These are phyloP conservation scores for Platalea minor DNA, from an alignment of 2,797 vertebrate genomes.

Conservation along the genomic window DNA sequence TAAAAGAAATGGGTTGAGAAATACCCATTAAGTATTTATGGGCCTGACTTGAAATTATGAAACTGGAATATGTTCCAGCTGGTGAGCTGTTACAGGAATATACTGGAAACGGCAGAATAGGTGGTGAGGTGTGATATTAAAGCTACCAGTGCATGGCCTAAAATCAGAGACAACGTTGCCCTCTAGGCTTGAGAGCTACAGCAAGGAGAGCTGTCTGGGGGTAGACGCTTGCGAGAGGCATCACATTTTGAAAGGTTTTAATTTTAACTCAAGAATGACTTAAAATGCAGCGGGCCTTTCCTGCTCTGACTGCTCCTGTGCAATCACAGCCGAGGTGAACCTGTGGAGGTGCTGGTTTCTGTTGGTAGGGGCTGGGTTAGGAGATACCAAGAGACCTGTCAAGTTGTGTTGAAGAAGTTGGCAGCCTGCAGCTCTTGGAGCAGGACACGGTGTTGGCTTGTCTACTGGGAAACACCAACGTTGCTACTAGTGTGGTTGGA, in stretches of 20 bases:
- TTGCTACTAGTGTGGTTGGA: not conserved
- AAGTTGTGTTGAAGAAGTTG: not conserved
- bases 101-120: not conserved
- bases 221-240: not conserved
- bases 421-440: not conserved
- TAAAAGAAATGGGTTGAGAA: not conserved
- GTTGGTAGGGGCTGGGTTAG: not conserved
- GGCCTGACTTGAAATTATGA: not conserved
- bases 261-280: not conserved
- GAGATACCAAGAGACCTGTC: not conserved
- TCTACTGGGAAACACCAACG: not conserved
- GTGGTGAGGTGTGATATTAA: not conserved
- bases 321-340: not conserved
- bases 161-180: not conserved
- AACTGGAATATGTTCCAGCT: not conserved
- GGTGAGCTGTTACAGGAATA: not conserved
- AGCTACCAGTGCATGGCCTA: not conserved
- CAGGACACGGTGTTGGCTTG: not conserved
- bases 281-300: not conserved
- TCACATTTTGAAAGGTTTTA: not conserved
- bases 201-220: not conserved
- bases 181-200: not conserved
- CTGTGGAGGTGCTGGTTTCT: not conserved
- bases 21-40: not conserved
- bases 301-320: not conserved